phyloP scores from a whole-genome alignment of 2,888 invertebrate species.

The Trimorus sp. region DNA sequence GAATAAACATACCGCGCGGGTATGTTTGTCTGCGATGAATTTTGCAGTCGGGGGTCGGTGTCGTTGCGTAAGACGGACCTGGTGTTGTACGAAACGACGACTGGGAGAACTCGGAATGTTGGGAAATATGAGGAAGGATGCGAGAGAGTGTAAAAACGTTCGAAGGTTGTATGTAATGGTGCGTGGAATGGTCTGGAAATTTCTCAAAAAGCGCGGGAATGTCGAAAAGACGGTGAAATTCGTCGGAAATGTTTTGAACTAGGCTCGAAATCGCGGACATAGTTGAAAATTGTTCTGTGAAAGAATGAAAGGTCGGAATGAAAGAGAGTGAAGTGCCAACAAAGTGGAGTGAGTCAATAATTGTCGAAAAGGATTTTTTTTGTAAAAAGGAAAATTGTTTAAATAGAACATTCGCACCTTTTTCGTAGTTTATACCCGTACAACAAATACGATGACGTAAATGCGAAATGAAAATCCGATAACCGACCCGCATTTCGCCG shows the following conservation, averaged over 20 bases:
- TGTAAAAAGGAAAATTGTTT: no score
- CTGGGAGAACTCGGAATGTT: slow-evolving; percentile 47
- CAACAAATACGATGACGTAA: no score
- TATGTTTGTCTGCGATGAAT: slow-evolving; percentile 6
- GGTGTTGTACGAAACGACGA: slow-evolving; percentile 23
- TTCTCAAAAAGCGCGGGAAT: no score
- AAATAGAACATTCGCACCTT: no score
- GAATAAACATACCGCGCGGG: slow-evolving; percentile 29
- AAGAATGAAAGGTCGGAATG: background rate
- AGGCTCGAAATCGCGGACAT: no score
- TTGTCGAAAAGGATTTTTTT: no score
- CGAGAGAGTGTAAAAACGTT: no score
- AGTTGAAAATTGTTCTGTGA: background rate
- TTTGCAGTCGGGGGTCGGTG: slow-evolving; percentile 29
- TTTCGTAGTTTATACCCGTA: no score
- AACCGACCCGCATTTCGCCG: slow-evolving; percentile 22
- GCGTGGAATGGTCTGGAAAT: background rate
- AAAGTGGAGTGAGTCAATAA: slow-evolving; percentile 2
- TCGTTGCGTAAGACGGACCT: slow-evolving; percentile 68
- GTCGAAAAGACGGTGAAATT: no score
- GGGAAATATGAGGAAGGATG: slow-evolving; percentile 11
- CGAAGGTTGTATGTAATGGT: slow-evolving; percentile 2
- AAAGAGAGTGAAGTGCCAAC: slow-evolving; percentile 7
- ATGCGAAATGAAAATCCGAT: slow-evolving; percentile 23
- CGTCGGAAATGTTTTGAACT: no score